phyloP scores from a whole-genome alignment of 64 coral and sea anemone genomes.

The Montipora capricornis region DNA sequence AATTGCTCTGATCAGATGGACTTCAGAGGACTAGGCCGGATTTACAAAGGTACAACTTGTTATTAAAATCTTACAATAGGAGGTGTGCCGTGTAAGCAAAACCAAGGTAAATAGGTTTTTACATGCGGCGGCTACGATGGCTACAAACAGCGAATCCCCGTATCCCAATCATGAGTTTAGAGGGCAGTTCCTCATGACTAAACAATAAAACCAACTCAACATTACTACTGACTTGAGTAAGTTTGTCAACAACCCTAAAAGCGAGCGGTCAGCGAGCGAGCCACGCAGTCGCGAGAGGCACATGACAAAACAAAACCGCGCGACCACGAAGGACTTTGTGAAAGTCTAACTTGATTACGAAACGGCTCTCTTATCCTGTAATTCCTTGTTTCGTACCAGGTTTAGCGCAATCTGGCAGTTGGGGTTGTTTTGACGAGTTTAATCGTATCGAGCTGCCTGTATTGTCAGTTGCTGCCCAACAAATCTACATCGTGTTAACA shows the following conservation, averaged over 20 bases:
- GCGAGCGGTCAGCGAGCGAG: too few species aligned
- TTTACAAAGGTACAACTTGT: constrained; percentile 84
- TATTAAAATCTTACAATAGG: not conserved
- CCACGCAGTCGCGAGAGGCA: too few species aligned
- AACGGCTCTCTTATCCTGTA: not conserved
- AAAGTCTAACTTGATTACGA: not conserved
- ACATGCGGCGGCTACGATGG: too few species aligned
- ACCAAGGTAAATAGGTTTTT: too few species aligned
- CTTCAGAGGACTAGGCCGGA: constrained; percentile 88
- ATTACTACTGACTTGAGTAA: too few species aligned
- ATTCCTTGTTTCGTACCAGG: constrained; percentile 11
- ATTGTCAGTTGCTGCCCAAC: constrained; percentile 93
- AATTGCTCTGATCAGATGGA: constrained; percentile 99
- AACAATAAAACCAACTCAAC: too few species aligned
- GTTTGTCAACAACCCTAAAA: too few species aligned
- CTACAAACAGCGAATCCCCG: too few species aligned
- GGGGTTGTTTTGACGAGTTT: constrained; percentile 98
- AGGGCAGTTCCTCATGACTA: not conserved
- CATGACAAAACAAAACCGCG: too few species aligned
- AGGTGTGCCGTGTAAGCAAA: too few species aligned
- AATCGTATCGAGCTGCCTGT: constrained; percentile 98
- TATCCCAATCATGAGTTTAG: too few species aligned
- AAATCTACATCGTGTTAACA: constrained; percentile 93
- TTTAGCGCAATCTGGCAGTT: constrained; percentile 93
- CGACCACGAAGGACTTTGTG: too few species aligned